These are phyloP conservation scores for Cossypha niveicapilla DNA, from an alignment of 2,797 vertebrate genomes.

Conservation along the genomic window DNA sequence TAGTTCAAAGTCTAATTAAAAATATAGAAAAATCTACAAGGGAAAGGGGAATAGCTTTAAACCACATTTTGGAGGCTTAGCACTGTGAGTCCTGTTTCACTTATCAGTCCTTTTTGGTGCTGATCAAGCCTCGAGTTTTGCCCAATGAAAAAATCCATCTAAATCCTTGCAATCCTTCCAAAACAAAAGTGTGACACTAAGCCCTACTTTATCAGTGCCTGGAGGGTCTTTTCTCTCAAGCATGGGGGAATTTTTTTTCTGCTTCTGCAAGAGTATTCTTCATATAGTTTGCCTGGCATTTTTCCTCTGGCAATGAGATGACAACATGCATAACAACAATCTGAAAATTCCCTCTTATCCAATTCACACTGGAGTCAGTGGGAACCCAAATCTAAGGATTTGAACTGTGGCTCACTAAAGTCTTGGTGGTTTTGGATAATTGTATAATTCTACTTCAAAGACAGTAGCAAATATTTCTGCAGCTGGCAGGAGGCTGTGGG, in stretches of 20 bases:
- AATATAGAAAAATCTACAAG: neutral
- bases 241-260: neutral
- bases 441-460: neutral
- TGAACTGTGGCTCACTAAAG: neutral
- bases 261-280: neutral
- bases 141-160: neutral
- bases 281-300: neutral
- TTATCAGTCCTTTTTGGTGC: neutral
- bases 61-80: neutral
- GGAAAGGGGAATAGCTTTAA: neutral
- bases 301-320: neutral
- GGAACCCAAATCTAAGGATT: neutral
- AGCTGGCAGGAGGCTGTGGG: neutral
- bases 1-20: neutral
- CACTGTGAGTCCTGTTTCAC: neutral
- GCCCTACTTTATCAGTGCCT: neutral
- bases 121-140: neutral
- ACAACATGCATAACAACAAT: neutral
- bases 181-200: neutral
- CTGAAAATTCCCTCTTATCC: neutral
- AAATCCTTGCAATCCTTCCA: neutral
- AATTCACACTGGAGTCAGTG: neutral
- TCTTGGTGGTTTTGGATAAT: neutral
- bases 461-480: neutral
- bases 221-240: neutral